Base-by-base conservation (phyloP, 1,140 invertebrate species). In the Chironomus tepperi region DNA sequence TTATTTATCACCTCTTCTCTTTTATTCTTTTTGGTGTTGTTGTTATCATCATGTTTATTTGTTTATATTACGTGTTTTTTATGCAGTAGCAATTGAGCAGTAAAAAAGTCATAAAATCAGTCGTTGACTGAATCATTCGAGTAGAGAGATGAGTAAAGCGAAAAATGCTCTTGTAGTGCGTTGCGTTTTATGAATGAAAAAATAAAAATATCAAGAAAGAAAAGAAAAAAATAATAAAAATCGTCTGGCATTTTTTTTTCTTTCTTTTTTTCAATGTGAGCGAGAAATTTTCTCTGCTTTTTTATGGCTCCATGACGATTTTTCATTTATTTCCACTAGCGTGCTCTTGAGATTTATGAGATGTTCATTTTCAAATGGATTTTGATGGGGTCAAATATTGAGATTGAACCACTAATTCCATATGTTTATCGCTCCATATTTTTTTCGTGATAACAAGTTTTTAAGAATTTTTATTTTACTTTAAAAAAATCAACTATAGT, bases 71-170 rank as follows among this genome's bases (percentile, higher is more conserved):
- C 47, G 47, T 57, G 47, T 57, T 57, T 34, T 34, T 57, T 57
- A n/a, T 57, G 47, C 47, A 57, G 47, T 57, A n/a, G 47, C 47
- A 57, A 57, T 57, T 57, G 47, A 57, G 47, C 47, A 57, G 47
- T 57, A 57, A 57, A 57, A 57, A 57, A 57, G 47, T 57, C 47
- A n/a, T 57, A 57, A 57, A 57, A 57, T 57, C 47, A 57, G 47
- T 34, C 24, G 24, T 34, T 34, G 24, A 57, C 47, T 57, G n/a
- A 57, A 57, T 57, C 47, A 34, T 34, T 34, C 24, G 24, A 34
- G 47, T 57, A 57, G 47, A n/a, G 47, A n/a, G 47, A 57, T 57
- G 47, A 57, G 47, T 34, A 34, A 34, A 57, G n/a, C 12, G 47
- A 57, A 57, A 57, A n/a, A 57, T 34, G n/a, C 47, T 57, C n/a